Base-by-base conservation (phyloP, 2,888 invertebrate genomes). In the Exephanes ischioxanthus region DNA sequence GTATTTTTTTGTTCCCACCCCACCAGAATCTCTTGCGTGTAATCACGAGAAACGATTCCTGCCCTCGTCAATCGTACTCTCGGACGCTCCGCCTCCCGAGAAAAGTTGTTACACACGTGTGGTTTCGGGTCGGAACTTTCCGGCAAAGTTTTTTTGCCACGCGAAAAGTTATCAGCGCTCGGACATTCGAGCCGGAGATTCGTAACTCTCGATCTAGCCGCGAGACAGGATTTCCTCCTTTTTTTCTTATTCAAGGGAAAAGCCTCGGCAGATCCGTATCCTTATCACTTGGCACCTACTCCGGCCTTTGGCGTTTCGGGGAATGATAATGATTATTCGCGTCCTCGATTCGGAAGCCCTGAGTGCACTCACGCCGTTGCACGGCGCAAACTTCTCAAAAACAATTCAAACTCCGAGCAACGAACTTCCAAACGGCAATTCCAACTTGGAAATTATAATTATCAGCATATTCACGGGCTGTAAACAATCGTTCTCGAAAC, bases 31-130 rank as follows among this genome's bases (percentile, higher is more conserved):
- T 45, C 51, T 75, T 66, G 19, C 63, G 30, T 19, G 55, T 78
- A 70, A 78, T 70, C 41, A 55, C 68, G 78, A 78, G 53, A 61
- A 78, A 70, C 78, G 70, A 45, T 61, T 33, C 9, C 55, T 48
- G 53, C 48, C 63, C 51, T 51, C 75, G 51, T 63, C 75, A 75
- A 75, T 75, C 51, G 51, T 63, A 75, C 75, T 75, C n/a, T 22
- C 41, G n/a, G 19, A 6, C 30, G 45, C 45, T 45, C 2, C 45
- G 19, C 30, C 22, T 9, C n/a, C 5, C 68, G 30, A 63, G 45
- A 63, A 75, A 73, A 58, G 75, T 63, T 45, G 75, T n/a, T 63
- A 45, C 58, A 30, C 72, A 45, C 73, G 61, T 61, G 71, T 55
- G 51, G 61, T 63, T 30, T 75, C 48, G 33, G 30, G 6, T 14